Evolutionary conservation across 2,797 vertebrate species (phyloP).

Genomic region (Diglossa cyanea): DNA sequence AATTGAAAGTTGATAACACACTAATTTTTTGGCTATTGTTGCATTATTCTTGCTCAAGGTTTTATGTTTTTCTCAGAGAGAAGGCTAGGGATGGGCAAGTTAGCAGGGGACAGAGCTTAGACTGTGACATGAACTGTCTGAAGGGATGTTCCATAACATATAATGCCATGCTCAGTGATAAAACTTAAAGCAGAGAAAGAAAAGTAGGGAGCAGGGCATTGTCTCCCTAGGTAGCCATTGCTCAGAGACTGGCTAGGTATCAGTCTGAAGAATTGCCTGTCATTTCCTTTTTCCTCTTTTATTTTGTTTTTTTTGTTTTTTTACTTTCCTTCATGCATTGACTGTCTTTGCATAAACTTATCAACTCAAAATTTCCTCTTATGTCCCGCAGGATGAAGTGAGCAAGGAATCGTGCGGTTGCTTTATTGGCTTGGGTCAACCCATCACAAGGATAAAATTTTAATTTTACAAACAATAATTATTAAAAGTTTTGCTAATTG

Average conservation of each 20-base stretch:
- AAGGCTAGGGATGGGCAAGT: not conserved
- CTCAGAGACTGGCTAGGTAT: not conserved
- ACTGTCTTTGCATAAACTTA: not conserved
- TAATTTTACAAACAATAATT: not conserved
- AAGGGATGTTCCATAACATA: no score
- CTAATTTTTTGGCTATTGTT: not conserved
- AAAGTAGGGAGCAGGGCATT: fast-evolving
- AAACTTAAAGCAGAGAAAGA: not conserved
- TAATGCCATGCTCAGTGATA: not conserved
- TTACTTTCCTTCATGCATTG: not conserved
- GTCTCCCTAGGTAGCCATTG: not conserved
- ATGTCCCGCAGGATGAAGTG: not conserved
- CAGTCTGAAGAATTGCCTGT: not conserved
- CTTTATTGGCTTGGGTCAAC: not conserved
- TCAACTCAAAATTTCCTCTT: not conserved
- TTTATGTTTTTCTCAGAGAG: not conserved
- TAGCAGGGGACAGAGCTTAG: not conserved
- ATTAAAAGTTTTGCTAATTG: not conserved
- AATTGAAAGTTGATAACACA: not conserved
- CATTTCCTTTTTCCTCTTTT: not conserved
- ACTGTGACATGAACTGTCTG: not conserved
- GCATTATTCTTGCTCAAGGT: not conserved
- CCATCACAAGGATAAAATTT: not conserved
- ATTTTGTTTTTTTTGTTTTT: not conserved
- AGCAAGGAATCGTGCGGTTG: not conserved